phyloP scores from a whole-genome alignment of 37 sponge, comb jelly and placozoan genomes.

The Beroe ovata region DNA sequence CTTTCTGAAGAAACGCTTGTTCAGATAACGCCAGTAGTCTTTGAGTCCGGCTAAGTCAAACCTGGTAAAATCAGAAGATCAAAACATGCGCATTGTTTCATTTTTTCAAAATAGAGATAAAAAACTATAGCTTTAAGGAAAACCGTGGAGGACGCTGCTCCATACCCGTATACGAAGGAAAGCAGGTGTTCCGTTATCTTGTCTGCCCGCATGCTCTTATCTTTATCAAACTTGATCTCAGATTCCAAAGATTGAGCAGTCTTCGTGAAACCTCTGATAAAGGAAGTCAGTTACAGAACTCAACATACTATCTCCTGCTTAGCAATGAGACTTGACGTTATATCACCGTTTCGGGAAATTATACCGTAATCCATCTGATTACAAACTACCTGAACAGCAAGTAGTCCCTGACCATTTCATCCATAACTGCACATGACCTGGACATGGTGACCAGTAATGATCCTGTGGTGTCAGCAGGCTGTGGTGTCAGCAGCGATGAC shows the following conservation, averaged over 20 bases:
- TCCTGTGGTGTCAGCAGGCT: no score
- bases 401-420: slow-evolving; percentile 15
- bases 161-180: slow-evolving; percentile 3
- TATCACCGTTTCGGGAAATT: no score
- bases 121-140: no score
- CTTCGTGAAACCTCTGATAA: slow-evolving; percentile 7
- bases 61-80: background rate
- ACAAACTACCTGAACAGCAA: slow-evolving; percentile 5
- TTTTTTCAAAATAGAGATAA: no score
- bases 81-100: background rate
- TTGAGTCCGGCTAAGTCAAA: background rate
- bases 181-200: slow-evolving; percentile 48
- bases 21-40: slow-evolving; percentile 39
- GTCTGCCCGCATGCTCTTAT: slow-evolving; percentile 42
- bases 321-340: no score
- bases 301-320: no score
- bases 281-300: background rate
- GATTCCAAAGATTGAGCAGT: slow-evolving; percentile 37
- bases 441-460: no score
- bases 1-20: background rate
- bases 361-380: background rate
- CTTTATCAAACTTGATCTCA: slow-evolving; percentile 53
- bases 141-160: no score
- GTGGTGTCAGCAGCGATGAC: no score
- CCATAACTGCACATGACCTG: background rate